Conservation (phyloP, 2,888 invertebrate species). For the Phortica magna region DNA sequence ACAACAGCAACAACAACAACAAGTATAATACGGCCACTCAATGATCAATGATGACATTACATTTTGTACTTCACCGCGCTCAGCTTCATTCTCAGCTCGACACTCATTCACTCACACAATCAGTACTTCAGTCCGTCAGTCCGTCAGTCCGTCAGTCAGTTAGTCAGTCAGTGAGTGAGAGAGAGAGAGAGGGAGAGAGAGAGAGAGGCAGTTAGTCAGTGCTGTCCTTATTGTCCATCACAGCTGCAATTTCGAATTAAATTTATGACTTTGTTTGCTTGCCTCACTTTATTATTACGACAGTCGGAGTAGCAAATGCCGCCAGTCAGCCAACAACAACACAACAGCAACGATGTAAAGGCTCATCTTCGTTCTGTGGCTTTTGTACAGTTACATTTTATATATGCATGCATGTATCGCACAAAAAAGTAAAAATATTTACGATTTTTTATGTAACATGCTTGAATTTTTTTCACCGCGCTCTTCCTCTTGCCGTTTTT, state of each 20-base stretch:
- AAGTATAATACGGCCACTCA: neutral
- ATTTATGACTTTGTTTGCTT: slow-evolving; percentile 55
- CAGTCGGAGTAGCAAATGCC: neutral
- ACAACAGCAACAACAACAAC: neutral
- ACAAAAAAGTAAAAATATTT: neutral
- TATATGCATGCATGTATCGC: neutral
- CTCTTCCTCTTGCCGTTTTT: neutral
- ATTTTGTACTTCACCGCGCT: neutral
- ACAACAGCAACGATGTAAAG: neutral
- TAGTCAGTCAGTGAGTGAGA: too few relatives aligned
- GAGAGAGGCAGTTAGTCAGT: neutral
- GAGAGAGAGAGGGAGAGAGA: neutral
- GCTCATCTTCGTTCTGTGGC: neutral
- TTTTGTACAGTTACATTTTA: neutral
- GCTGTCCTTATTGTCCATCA: neutral
- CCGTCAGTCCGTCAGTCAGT: too few relatives aligned
- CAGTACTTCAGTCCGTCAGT: neutral
- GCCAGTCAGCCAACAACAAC: neutral
- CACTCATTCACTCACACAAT: neutral
- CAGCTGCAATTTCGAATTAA: slow-evolving; percentile 61
- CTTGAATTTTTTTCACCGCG: neutral
- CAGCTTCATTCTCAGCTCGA: neutral
- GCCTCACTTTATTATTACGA: slow-evolving; percentile 26
- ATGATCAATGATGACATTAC: slow-evolving; percentile 21
- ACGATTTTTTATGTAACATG: neutral